Evolutionary conservation across 2,797 vertebrate species (phyloP), one percentile per base, ranked within the genome.

Genomic region (Synaphobranchus kaupii): DNA sequence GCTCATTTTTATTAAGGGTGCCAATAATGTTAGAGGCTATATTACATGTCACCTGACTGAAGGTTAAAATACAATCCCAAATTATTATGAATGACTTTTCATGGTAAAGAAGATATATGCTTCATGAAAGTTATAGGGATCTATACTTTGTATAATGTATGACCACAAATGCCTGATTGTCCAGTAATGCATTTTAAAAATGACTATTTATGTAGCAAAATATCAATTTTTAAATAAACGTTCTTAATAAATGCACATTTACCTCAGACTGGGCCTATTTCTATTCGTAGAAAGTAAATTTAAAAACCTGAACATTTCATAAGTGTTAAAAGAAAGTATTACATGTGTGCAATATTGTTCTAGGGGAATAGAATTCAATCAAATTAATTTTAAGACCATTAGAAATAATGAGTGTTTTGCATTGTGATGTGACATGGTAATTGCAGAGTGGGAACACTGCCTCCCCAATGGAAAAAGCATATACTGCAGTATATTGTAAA

Each of bases 221-320:
- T 96, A 95, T 97, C 93, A 93, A 94, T 97, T 98, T 99, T 97
- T 95, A 95, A 97, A 96, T 98, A 97, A 97, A 97, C 94, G 95
- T 97, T 95, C 96, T 96, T 96, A 97, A 92, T 92, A 94, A 95
- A 96, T 52, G 89, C 87, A 76, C 44, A 48, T 3, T 50, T 83
- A 47, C 60, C 63, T 83, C 78, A 44, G 85, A 34, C 50, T 54
- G 52, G 8, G 54, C 31, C 78, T 48, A 13, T 73, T 39, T 84
- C 47, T 85, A 8, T 85, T 73, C 39, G 9, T 7, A 31, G 22
- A 86, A 31, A 60, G n/a, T 63, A 47, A 47, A 31, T 81, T 22
- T 12, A 22, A 81, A 50, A n/a, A 81, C 7, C 6, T 76, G 28
- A 73, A 39, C 28, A 31, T n/a, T 50, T 81, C 10, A 25, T 7